Conservation (phyloP, 2,797 vertebrate species). For the Oryzias sinensis region DNA sequence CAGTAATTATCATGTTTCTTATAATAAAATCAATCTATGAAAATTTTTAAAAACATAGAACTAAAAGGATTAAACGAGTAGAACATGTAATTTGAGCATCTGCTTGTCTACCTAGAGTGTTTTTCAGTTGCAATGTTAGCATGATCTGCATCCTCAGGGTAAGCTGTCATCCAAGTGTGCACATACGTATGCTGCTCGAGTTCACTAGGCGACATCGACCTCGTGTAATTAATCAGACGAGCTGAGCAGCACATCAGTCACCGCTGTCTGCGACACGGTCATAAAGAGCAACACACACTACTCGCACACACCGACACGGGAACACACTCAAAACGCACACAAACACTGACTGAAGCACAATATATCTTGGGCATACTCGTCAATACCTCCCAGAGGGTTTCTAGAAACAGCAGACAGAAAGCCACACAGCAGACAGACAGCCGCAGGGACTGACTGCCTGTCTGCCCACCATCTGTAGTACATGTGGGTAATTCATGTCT, state of each 20-base stretch:
- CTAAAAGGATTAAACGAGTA: background rate
- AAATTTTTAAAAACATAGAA: background rate
- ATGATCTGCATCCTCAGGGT: constrained; percentile 10
- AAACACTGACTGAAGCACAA: constrained; percentile 5
- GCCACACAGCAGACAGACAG: constrained; percentile 22
- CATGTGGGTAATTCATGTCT: constrained; percentile 5
- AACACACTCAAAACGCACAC: constrained; percentile 10
- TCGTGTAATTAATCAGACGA: constrained; percentile 66
- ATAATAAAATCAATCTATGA: too few relatives aligned
- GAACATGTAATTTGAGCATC: constrained; percentile 2
- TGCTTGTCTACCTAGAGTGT: background rate
- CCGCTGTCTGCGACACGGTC: constrained; percentile 33
- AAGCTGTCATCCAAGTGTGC: constrained; percentile 14
- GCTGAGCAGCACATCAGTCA: constrained; percentile 66
- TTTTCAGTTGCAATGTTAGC: constrained; percentile 9
- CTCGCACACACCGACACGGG: constrained; percentile 1
- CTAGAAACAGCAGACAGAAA: constrained; percentile 31
- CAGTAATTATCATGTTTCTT: too few relatives aligned
- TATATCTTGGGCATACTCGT: constrained; percentile 23
- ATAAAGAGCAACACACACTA: constrained; percentile 17
- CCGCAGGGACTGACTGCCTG: constrained; percentile 36
- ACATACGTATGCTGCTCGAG: constrained; percentile 44
- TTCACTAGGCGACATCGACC: constrained; percentile 41
- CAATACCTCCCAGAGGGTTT: constrained; percentile 44
- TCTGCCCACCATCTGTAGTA: constrained; percentile 21